A percentile compares a stretch with the other conserved stretches of the same genome.
Conservation (phyloP, 2,113 vertebrate genomes). For the Planiliza haematocheilus region DNA sequence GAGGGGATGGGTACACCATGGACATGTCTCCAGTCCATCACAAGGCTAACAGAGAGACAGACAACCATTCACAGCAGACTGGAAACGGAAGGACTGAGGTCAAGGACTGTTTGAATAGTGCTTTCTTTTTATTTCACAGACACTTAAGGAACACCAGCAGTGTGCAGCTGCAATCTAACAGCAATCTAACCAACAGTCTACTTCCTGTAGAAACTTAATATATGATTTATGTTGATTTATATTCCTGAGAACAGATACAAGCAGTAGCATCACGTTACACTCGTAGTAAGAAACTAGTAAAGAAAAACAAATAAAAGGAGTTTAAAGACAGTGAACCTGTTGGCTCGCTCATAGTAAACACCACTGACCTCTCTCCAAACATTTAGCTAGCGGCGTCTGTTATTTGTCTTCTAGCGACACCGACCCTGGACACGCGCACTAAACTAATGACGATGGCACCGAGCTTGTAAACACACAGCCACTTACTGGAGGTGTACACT, state of each 20-base stretch:
- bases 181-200: background rate
- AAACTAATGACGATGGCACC: constrained; percentile 24
- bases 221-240: too few species aligned
- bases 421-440: constrained; percentile 1
- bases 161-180: too few species aligned
- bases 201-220: background rate
- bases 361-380: background rate
- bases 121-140: too few species aligned
- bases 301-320: background rate
- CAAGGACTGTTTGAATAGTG: too few species aligned
- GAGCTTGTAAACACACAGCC: constrained; percentile 29
- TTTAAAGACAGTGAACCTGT: background rate
- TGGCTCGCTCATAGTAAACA: background rate
- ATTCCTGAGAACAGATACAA: background rate
- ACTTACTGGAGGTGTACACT: constrained; percentile 30
- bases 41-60: too few species aligned
- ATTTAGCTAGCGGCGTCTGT: constrained; percentile 18
- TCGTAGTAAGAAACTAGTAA: background rate
- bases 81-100: too few species aligned
- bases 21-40: too few species aligned
- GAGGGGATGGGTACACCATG: too few species aligned
- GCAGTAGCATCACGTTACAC: background rate
- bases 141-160: background rate
- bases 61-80: too few species aligned
- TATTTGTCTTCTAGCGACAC: constrained; percentile 21